These are phyloP conservation scores for Pelochelys cantorii DNA, from an alignment of 2,797 vertebrate genomes.

Conservation along the genomic window DNA sequence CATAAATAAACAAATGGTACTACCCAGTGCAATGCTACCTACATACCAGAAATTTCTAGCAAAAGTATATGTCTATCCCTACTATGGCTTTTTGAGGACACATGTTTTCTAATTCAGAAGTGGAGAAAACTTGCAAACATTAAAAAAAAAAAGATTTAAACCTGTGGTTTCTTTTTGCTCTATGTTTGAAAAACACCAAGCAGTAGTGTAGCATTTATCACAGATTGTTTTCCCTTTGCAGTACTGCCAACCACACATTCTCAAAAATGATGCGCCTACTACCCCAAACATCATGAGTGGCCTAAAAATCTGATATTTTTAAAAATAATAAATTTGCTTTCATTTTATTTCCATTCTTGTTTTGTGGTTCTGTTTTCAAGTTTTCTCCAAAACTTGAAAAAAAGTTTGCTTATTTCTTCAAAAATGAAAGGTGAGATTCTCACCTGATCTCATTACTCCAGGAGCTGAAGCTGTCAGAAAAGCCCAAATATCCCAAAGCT, in stretches of 20 bases:
- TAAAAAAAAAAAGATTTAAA: constrained; percentile 1
- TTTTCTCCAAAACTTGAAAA: too few species aligned
- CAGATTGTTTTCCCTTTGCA: not conserved
- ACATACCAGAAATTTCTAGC: not conserved
- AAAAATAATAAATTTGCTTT: constrained; percentile 1
- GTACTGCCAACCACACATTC: not conserved
- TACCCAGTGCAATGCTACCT: not conserved
- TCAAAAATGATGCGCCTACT: not conserved
- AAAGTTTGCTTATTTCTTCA: constrained; percentile 11
- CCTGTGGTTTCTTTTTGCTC: not conserved
- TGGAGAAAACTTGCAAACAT: not conserved
- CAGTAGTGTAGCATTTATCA: constrained; percentile 9
- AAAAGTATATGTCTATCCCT: not conserved
- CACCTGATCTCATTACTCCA: constrained; percentile 25
- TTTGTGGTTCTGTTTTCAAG: not conserved
- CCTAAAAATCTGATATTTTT: not conserved
- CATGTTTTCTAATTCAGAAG: not conserved
- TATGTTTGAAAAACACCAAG: not conserved
- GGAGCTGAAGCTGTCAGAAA: constrained; percentile 4
- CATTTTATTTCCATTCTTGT: not conserved
- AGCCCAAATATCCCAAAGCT: not conserved
- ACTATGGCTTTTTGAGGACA: not conserved
- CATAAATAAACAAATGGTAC: not conserved
- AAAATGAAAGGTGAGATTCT: constrained; percentile 48
- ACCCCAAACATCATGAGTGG: not conserved